phyloP scores from a whole-genome alignment of 2,888 invertebrate genomes.

The Parthenolecanium corni region DNA sequence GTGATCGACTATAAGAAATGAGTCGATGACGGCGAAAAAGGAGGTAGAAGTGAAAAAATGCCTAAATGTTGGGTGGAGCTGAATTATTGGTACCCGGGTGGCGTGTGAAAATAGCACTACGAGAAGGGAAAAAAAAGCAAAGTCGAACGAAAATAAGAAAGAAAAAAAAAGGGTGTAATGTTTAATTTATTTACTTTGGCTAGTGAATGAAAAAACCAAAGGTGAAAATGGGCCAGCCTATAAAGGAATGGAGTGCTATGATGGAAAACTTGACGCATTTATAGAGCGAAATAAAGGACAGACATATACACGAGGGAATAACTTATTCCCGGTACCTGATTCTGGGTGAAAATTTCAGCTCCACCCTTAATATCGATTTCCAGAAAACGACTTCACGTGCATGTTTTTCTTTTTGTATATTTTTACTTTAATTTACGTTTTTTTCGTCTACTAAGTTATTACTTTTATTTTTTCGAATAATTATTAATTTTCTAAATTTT shows the following conservation, averaged over 20 bases:
- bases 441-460: no score
- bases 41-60: constrained; percentile 3
- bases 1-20: background rate
- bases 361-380: constrained; percentile 26
- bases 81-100: constrained; percentile 14
- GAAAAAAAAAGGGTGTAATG: constrained; percentile 7
- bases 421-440: no score
- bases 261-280: constrained; percentile 24
- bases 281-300: constrained; percentile 16
- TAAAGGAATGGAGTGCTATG: constrained; percentile 12
- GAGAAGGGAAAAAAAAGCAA: no score
- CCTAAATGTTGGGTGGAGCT: constrained; percentile 19
- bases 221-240: constrained; percentile 8
- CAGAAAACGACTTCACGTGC: background rate
- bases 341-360: constrained; percentile 14
- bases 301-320: constrained; percentile 8
- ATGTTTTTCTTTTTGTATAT: no score
- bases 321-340: constrained; percentile 22
- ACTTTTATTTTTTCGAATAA: no score
- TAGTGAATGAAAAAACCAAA: constrained; percentile 19
- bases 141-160: no score
- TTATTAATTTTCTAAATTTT: no score
- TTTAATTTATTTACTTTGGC: constrained; percentile 19
- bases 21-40: background rate
- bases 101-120: constrained; percentile 9